Percentiles rank a stretch among this genome's conserved stretches.
Evolutionary conservation across 2,113 vertebrate species (phyloP).

Genomic region (Microtus pennsylvanicus): DNA sequence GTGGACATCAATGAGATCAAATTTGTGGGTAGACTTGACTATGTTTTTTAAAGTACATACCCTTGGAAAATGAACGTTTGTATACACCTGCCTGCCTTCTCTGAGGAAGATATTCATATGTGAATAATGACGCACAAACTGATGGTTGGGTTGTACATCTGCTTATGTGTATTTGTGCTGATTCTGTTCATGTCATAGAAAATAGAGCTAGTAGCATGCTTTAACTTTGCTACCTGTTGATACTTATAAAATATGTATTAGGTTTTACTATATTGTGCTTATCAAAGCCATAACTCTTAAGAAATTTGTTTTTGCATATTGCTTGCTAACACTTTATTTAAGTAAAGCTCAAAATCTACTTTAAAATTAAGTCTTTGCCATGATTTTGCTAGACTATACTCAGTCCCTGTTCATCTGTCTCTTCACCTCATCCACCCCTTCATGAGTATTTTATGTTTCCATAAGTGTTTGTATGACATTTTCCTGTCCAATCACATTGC

Average conservation of each 20-base stretch:
- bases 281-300: slow-evolving; percentile 83
- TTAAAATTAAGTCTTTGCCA: background rate
- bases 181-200: slow-evolving; percentile 85
- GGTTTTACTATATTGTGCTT: slow-evolving; percentile 85
- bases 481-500: background rate
- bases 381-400: background rate
- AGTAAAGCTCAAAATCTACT: slow-evolving; percentile 83
- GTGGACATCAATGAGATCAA: background rate
- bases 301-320: slow-evolving; percentile 84
- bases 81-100: background rate
- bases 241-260: slow-evolving; percentile 84
- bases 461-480: rapidly evolving
- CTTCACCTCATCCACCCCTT: background rate
- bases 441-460: background rate
- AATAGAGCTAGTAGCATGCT: slow-evolving; percentile 82
- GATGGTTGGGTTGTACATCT: slow-evolving; percentile 79
- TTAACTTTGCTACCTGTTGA: slow-evolving; percentile 84
- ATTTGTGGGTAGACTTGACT: background rate
- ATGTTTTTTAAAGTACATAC: background rate
- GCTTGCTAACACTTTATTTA: slow-evolving; percentile 86
- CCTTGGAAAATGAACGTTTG: slow-evolving; percentile 35
- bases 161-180: slow-evolving; percentile 82
- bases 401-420: background rate
- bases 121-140: slow-evolving; percentile 75
- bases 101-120: background rate